Percentiles rank a stretch among this genome's conserved stretches.
Conservation (phyloP, 2,888 invertebrate genomes). For the Agrochola litura region DNA sequence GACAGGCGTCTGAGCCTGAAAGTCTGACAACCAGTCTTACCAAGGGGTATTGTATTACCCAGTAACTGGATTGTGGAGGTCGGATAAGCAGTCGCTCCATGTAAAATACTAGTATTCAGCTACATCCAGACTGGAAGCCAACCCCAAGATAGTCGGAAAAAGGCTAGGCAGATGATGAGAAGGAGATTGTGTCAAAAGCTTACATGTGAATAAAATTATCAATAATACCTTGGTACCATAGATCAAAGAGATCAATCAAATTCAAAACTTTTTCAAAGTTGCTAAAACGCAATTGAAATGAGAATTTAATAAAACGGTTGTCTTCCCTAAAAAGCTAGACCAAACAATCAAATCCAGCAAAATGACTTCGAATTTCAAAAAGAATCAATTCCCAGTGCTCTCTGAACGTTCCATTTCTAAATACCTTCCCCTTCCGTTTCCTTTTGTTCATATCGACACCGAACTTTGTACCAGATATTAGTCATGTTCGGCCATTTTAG, state of each 20-base stretch:
- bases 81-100: not conserved
- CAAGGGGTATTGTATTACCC: not conserved
- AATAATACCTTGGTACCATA: not conserved
- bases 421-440: constrained; percentile 79
- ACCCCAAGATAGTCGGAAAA: not conserved
- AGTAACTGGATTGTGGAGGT: not conserved
- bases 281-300: constrained; percentile 26
- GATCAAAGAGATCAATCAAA: constrained; percentile 1
- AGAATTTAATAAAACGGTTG: constrained; percentile 37
- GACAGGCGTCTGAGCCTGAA: too few relatives aligned
- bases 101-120: too few relatives aligned
- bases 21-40: not conserved
- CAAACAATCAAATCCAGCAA: constrained; percentile 45
- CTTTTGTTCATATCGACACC: constrained; percentile 86
- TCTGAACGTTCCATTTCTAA: constrained; percentile 76
- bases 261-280: not conserved
- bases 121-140: not conserved
- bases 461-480: constrained; percentile 88
- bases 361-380: constrained; percentile 65
- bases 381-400: constrained; percentile 60
- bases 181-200: not conserved
- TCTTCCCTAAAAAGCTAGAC: constrained; percentile 29
- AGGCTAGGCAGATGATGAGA: not conserved
- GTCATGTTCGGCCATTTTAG: constrained; percentile 77
- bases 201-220: not conserved